These are phyloP conservation scores for Loxodonta africana DNA, from an alignment of 2,113 vertebrate species.

Conservation along the genomic window DNA sequence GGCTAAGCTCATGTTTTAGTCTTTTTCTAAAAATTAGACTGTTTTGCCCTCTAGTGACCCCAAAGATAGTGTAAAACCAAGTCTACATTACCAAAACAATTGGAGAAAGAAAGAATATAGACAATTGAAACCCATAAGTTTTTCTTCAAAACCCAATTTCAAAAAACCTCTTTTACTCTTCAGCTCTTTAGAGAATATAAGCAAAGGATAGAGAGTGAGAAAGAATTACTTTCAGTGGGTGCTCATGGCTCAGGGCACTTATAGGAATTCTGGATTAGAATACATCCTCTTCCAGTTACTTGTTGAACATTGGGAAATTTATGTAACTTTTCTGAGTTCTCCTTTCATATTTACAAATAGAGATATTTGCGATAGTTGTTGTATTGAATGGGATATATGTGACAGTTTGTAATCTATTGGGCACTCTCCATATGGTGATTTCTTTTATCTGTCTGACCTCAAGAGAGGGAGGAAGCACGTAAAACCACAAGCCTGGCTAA, in stretches of 20 bases:
- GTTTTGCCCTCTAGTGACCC: background rate
- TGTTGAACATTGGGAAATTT: background rate
- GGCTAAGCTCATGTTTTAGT: background rate
- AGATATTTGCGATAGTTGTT: background rate
- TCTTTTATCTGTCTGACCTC: background rate
- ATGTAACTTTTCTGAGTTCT: background rate
- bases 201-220: background rate
- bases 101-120: background rate
- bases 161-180: background rate
- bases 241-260: background rate
- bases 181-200: background rate
- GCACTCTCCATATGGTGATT: background rate
- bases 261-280: background rate
- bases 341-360: background rate
- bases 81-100: background rate
- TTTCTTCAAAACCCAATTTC: background rate
- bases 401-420: background rate
- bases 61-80: background rate
- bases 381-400: background rate
- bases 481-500: background rate
- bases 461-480: background rate
- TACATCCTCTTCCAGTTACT: background rate
- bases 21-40: constrained; percentile 36
- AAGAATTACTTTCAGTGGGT: background rate
- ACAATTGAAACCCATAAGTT: background rate